These are phyloP conservation scores for Cantharis rufa DNA, from an alignment of 2,888 invertebrate species.

Conservation along the genomic window DNA sequence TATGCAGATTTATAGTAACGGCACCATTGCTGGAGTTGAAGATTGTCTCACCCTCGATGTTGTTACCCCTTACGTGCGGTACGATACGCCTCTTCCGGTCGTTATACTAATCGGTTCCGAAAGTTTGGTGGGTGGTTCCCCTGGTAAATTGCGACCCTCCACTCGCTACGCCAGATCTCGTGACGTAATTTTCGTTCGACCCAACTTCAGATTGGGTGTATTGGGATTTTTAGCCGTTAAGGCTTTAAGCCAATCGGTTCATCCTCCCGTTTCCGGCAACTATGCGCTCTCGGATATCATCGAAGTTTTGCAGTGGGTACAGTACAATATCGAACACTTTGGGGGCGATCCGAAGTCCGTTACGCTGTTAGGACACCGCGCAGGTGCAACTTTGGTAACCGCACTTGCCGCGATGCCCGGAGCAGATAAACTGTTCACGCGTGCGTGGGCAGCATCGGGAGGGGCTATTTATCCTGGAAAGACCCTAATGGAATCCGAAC, in stretches of 20 bases:
- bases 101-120: constrained; percentile 83
- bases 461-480: constrained; percentile 74
- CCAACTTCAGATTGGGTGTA: constrained; percentile 72
- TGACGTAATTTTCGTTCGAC: constrained; percentile 83
- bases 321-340: constrained; percentile 80
- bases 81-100: constrained; percentile 78
- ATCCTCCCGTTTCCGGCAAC: constrained; percentile 81
- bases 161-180: constrained; percentile 75
- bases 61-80: constrained; percentile 79
- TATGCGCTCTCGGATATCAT: constrained; percentile 83
- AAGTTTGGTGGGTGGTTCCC: constrained; percentile 75
- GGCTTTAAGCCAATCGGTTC: constrained; percentile 68
- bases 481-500: constrained; percentile 64
- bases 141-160: constrained; percentile 73
- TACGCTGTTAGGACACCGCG: constrained; percentile 82
- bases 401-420: constrained; percentile 66
- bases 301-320: constrained; percentile 77
- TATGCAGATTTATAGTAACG: constrained; percentile 70
- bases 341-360: constrained; percentile 80
- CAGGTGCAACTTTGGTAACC: constrained; percentile 82
- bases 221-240: constrained; percentile 79
- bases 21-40: constrained; percentile 71
- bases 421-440: constrained; percentile 69
- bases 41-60: constrained; percentile 84
- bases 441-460: constrained; percentile 81